Evolutionary conservation across 2,888 invertebrate genomes (phyloP).

Genomic region (Laspeyria flexula): DNA sequence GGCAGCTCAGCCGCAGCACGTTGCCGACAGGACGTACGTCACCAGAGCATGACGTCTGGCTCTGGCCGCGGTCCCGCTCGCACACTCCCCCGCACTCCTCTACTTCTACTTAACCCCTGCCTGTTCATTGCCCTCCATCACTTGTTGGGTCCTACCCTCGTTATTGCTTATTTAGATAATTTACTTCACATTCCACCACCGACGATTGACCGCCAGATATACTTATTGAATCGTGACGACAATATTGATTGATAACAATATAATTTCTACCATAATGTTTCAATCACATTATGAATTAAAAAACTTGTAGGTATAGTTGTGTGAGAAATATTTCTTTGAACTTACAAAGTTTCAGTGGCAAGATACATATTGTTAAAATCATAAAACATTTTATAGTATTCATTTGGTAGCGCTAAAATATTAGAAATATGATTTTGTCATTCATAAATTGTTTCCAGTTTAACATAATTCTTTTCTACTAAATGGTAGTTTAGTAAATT

Average conservation of each 20-base stretch:
- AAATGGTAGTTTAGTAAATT: not conserved
- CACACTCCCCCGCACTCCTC: slow-evolving; percentile 50
- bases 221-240: too few relatives aligned
- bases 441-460: not conserved
- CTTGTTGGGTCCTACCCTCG: slow-evolving; percentile 58
- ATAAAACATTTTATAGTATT: not conserved
- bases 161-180: slow-evolving; percentile 53
- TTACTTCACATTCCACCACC: slow-evolving; percentile 34
- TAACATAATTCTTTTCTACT: not conserved
- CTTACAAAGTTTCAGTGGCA: not conserved
- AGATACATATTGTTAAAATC: not conserved
- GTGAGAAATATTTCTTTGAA: not conserved
- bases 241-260: not conserved
- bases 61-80: slow-evolving; percentile 57
- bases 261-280: not conserved
- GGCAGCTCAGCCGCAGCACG: slow-evolving; percentile 43
- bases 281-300: not conserved
- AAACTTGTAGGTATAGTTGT: not conserved
- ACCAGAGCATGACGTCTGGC: slow-evolving; percentile 74
- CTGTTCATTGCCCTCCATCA: slow-evolving; percentile 65
- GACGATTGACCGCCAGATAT: not conserved
- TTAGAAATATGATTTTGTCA: not conserved
- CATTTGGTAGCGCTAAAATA: not conserved
- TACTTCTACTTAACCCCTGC: slow-evolving; percentile 53
- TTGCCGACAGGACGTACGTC: slow-evolving; percentile 68